A percentile compares a stretch with the other conserved stretches of the same genome.
Evolutionary conservation across 1,140 invertebrate species (phyloP).

Genomic region (Elysia chlorotica): DNA sequence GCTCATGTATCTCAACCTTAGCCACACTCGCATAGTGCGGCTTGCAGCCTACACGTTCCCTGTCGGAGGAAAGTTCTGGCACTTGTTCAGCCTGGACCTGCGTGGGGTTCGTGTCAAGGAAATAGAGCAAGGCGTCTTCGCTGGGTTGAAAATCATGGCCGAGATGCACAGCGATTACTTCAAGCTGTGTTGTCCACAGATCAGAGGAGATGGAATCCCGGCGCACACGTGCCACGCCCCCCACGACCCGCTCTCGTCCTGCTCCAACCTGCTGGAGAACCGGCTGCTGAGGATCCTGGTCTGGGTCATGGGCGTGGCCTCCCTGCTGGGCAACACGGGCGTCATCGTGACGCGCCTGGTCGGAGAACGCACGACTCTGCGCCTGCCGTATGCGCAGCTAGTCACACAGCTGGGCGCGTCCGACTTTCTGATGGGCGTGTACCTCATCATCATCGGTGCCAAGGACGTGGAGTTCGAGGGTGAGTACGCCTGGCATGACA

Average conservation of each 20-base stretch:
- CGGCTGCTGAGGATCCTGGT: constrained; percentile 22
- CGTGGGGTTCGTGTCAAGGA: constrained; percentile 9
- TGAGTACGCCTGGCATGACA: constrained; percentile 39
- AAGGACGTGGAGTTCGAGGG: constrained; percentile 41
- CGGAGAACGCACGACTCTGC: constrained; percentile 5
- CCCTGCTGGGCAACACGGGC: constrained; percentile 34
- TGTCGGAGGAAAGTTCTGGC: background rate
- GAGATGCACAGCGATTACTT: constrained; percentile 25
- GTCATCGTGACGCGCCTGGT: constrained; percentile 29
- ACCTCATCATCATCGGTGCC: constrained; percentile 46
- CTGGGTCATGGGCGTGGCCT: constrained; percentile 29
- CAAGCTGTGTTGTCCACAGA: constrained; percentile 30
- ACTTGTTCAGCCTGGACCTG: constrained; percentile 16
- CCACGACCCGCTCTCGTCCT: constrained; percentile 34
- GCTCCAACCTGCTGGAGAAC: constrained; percentile 28
- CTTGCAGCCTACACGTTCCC: constrained; percentile 10
- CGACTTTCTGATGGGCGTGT: constrained; percentile 52
- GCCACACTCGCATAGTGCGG: background rate
- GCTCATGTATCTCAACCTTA: constrained; percentile 17
- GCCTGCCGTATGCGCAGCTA: constrained; percentile 22
- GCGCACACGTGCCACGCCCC: constrained; percentile 23
- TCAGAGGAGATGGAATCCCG: background rate
- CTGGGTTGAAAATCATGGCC: background rate
- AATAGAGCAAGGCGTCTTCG: constrained; percentile 17
- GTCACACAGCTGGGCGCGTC: constrained; percentile 42